Evolutionary conservation across 2,113 vertebrate species (phyloP).

Genomic region (Myotis brandtii): DNA sequence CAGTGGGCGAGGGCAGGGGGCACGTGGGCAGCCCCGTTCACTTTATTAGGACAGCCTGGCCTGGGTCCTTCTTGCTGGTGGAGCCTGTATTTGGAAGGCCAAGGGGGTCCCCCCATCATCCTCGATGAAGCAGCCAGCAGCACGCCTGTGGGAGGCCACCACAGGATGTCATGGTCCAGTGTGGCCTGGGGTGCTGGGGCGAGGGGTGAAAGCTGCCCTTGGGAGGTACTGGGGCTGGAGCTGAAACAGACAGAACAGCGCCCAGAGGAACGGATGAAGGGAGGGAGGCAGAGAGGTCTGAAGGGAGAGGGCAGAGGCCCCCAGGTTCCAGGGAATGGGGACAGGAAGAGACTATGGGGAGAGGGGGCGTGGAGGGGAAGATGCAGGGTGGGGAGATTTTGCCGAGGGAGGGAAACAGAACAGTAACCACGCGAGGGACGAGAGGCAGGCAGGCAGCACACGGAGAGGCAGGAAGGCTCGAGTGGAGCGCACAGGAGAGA

Average conservation of each 20-base stretch:
- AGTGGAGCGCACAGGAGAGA: background rate
- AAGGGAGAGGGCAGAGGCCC: background rate
- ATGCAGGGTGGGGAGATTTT: constrained; percentile 52
- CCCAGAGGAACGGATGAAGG: background rate
- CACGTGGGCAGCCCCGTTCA: background rate
- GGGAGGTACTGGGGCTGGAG: background rate
- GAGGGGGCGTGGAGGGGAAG: constrained; percentile 34
- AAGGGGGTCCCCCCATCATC: background rate
- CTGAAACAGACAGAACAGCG: background rate
- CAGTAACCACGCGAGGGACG: constrained; percentile 39
- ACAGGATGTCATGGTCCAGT: background rate
- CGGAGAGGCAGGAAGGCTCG: constrained; percentile 31
- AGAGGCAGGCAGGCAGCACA: constrained; percentile 44
- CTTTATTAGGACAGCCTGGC: background rate
- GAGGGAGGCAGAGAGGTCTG: background rate
- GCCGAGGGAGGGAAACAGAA: constrained; percentile 45
- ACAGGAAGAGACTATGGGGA: background rate
- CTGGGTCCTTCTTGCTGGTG: background rate
- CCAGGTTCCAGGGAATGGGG: constrained; percentile 6
- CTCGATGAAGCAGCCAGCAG: background rate
- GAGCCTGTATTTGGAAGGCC: constrained; percentile 6
- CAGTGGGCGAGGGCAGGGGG: background rate
- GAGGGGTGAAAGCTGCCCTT: background rate
- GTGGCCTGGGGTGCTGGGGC: background rate
- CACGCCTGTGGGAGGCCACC: background rate